phyloP scores from a whole-genome alignment of 2,797 vertebrate genomes.

The Ambastaia sidthimunki region DNA sequence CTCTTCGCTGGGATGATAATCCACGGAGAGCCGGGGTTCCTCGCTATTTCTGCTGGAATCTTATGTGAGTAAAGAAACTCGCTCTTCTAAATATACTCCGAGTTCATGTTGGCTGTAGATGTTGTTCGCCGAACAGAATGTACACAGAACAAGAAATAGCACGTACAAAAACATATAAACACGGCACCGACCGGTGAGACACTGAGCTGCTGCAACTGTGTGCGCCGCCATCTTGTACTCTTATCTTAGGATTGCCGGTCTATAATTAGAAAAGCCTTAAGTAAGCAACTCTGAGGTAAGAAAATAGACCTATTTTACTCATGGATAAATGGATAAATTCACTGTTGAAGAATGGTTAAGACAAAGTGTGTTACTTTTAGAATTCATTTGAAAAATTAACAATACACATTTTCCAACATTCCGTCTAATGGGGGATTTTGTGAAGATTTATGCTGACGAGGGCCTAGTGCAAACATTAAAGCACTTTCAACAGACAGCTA shows the following conservation, averaged over 20 bases:
- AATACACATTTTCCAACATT: constrained; percentile 40
- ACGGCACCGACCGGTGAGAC: no score
- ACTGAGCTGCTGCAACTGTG: no score
- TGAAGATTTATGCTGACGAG: constrained; percentile 17
- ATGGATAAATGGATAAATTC: constrained; percentile 49
- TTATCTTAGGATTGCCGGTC: constrained; percentile 76
- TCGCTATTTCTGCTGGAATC: no score
- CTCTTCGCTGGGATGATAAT: no score
- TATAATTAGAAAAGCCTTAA: constrained; percentile 82
- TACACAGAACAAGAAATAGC: no score
- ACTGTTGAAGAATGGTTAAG: constrained; percentile 46
- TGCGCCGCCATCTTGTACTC: no score
- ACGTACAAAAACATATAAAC: no score
- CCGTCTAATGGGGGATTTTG: constrained; percentile 40
- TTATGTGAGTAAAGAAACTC: no score
- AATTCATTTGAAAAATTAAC: constrained; percentile 33
- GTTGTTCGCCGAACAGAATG: no score
- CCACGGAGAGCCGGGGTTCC: no score
- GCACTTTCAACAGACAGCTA: constrained; percentile 55
- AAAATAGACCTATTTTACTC: constrained; percentile 63
- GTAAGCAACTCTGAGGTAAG: constrained; percentile 78
- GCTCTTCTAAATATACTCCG: no score
- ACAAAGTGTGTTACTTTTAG: background rate
- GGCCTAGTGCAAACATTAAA: constrained; percentile 22
- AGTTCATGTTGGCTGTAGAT: no score